Percentiles rank a stretch among this genome's conserved stretches.
These are phyloP conservation scores for Umimayanthus kanabou DNA, from an alignment of 92 coral and sea anemone genomes.

Conservation along the genomic window DNA sequence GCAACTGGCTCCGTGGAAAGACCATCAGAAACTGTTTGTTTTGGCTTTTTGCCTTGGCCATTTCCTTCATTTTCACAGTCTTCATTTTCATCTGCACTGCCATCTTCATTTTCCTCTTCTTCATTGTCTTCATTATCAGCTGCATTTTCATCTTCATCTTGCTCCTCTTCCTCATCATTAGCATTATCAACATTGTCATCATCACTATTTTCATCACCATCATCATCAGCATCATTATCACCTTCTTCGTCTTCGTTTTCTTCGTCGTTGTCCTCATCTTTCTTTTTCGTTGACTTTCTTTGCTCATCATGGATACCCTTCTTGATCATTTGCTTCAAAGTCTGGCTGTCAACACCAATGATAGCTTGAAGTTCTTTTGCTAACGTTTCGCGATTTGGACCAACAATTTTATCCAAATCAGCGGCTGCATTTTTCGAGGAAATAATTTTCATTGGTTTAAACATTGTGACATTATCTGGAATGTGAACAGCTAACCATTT, in stretches of 20 bases:
- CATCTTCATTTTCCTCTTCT: slow-evolving; percentile 21
- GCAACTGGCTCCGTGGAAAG: slow-evolving; percentile 4
- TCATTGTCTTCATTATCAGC: neutral
- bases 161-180: slow-evolving; percentile 39
- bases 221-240: slow-evolving; percentile 47
- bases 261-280: slow-evolving; percentile 40
- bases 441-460: slow-evolving; percentile 64
- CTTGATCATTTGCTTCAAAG: slow-evolving; percentile 67
- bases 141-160: neutral
- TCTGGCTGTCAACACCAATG: slow-evolving; percentile 70
- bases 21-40: neutral
- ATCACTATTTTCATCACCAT: slow-evolving; percentile 44
- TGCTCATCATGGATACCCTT: slow-evolving; percentile 51
- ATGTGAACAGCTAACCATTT: slow-evolving; percentile 98
- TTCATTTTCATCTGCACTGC: slow-evolving; percentile 22
- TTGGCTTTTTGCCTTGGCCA: neutral
- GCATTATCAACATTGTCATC: slow-evolving; percentile 36
- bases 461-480: slow-evolving; percentile 78
- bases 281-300: slow-evolving; percentile 13
- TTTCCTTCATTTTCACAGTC: slow-evolving; percentile 22
- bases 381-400: slow-evolving; percentile 86
- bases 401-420: slow-evolving; percentile 73
- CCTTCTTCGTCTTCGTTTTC: slow-evolving; percentile 47
- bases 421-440: slow-evolving; percentile 76
- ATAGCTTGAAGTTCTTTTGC: slow-evolving; percentile 80